phyloP scores from a whole-genome alignment of 1,140 invertebrate genomes.

The Drosophila mojavensis region DNA sequence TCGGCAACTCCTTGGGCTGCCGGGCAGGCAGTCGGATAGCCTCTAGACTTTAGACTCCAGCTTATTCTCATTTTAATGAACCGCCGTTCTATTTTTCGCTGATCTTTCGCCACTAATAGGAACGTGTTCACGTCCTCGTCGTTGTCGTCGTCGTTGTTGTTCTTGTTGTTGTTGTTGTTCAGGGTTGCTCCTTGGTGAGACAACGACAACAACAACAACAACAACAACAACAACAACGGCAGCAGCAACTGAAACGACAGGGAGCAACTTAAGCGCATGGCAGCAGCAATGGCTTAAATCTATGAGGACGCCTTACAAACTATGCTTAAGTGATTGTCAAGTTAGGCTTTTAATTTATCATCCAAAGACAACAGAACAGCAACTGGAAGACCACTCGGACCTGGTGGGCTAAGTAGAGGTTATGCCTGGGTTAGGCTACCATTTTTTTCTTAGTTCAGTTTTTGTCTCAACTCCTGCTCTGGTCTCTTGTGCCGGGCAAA shows the following conservation, averaged over 20 bases:
- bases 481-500: slow-evolving; percentile 42
- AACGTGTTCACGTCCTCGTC: slow-evolving; percentile 77
- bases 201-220: slow-evolving; percentile 29
- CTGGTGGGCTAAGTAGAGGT: slow-evolving; percentile 76
- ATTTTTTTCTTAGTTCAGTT: slow-evolving; percentile 43
- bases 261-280: slow-evolving; percentile 58
- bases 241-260: slow-evolving; percentile 45
- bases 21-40: slow-evolving; percentile 11
- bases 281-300: slow-evolving; percentile 77
- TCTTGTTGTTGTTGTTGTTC: slow-evolving; percentile 15
- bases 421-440: slow-evolving; percentile 76
- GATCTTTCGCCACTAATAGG: slow-evolving; percentile 83
- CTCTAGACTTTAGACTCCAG: slow-evolving; percentile 35
- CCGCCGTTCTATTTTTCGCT: slow-evolving; percentile 83
- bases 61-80: slow-evolving; percentile 83
- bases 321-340: slow-evolving; percentile 84
- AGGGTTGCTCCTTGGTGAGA: slow-evolving; percentile 39
- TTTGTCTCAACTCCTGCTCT: slow-evolving; percentile 7
- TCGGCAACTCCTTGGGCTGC: slow-evolving; percentile 54
- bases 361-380: slow-evolving; percentile 80
- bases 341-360: slow-evolving; percentile 84
- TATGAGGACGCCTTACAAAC: slow-evolving; percentile 83
- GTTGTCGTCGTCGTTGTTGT: slow-evolving; percentile 33
- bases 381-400: slow-evolving; percentile 48
- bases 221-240: slow-evolving; percentile 7